These are phyloP conservation scores for Helicoverpa zea DNA, from an alignment of 1,140 invertebrate species.

Conservation along the genomic window DNA sequence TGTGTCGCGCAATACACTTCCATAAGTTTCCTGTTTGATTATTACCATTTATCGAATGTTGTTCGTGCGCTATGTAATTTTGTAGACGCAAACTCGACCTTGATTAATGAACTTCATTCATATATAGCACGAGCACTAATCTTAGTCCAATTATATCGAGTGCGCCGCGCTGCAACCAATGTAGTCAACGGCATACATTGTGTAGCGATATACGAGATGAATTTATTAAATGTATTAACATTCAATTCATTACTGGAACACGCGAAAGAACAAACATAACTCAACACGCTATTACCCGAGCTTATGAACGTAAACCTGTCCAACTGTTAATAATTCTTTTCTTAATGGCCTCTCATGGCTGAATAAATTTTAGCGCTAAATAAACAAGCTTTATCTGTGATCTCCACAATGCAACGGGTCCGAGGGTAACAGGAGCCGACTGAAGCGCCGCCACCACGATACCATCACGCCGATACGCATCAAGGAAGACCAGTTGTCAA, in stretches of 20 bases:
- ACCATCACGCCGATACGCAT: constrained; percentile 85
- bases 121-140: constrained; percentile 62
- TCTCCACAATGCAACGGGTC: constrained; percentile 79
- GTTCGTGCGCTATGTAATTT: constrained; percentile 72
- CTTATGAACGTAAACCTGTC: constrained; percentile 75
- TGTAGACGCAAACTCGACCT: constrained; percentile 71
- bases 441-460: constrained; percentile 81
- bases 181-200: constrained; percentile 36
- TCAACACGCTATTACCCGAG: constrained; percentile 66
- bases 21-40: constrained; percentile 78
- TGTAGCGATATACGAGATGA: constrained; percentile 58
- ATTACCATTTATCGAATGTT: constrained; percentile 81
- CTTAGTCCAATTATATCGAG: constrained; percentile 60
- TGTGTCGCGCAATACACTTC: constrained; percentile 72
- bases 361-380: constrained; percentile 84
- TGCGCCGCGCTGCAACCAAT: background rate
- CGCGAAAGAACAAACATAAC: constrained; percentile 66
- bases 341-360: constrained; percentile 76
- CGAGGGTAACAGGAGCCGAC: constrained; percentile 79
- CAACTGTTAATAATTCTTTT: constrained; percentile 76
- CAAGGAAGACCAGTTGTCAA: constrained; percentile 86
- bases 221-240: constrained; percentile 73
- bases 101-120: constrained; percentile 78
- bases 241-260: constrained; percentile 72
- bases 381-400: constrained; percentile 83